Conservation (phyloP, 2,797 vertebrate species). For the Poeciliopsis turneri region DNA sequence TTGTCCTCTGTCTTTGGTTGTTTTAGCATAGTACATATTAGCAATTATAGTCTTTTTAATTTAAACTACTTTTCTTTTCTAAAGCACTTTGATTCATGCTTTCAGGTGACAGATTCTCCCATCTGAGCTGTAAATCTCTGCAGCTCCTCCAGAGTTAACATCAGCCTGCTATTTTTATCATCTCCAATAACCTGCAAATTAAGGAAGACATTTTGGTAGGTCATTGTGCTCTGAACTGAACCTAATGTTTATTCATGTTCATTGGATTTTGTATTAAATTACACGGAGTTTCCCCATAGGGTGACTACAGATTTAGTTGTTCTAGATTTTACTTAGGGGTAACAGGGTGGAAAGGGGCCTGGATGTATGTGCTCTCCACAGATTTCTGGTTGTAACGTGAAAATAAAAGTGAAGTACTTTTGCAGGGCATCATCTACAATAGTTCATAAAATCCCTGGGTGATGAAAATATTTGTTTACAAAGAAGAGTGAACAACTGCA, state of each 20-base stretch:
- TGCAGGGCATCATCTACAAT: background rate
- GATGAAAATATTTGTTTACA: constrained; percentile 35
- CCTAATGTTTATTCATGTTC: background rate
- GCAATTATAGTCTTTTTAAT: background rate
- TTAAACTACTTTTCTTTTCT: background rate
- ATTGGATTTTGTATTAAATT: background rate
- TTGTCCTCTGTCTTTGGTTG: background rate
- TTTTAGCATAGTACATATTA: background rate
- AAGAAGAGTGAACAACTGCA: constrained; percentile 12
- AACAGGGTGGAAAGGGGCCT: background rate
- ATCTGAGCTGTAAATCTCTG: background rate
- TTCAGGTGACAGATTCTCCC: background rate
- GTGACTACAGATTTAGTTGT: background rate
- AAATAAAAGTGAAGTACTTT: background rate
- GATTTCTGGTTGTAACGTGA: background rate
- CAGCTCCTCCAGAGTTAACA: background rate
- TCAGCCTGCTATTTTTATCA: background rate
- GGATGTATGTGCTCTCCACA: background rate
- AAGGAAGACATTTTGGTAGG: background rate
- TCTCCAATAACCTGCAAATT: background rate
- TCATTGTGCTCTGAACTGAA: background rate
- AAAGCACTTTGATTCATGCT: background rate
- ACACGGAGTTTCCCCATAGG: background rate
- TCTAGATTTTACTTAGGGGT: background rate
- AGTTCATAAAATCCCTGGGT: constrained; percentile 33